Evolutionary conservation across 2,888 invertebrate species (phyloP), one percentile per base, ranked within the genome.

Genomic region (Polydrusus cervinus): DNA sequence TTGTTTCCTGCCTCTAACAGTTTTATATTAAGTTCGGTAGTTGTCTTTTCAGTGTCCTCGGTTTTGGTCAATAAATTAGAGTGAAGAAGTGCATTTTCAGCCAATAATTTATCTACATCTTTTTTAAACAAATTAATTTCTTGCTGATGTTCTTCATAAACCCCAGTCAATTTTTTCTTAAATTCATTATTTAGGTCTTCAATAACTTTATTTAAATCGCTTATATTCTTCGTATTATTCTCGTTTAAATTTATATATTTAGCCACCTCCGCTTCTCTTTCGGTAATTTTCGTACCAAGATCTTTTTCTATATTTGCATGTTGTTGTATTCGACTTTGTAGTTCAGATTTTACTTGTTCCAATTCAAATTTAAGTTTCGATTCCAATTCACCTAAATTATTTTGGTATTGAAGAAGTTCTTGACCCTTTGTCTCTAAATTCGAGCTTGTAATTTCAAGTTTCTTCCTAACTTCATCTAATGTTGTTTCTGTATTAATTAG

Each of bases 231-330:
- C 11, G 30, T 14, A 40, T 80, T 76, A 57, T 78, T 75, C 13
- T 71, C 66, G 30, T 83, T 78, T 25, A 64, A 89, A 79, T 82
- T 89, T 88, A 86, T 85, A 9, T 90, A 85, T 67, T 88, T 86
- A 79, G 88, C 87, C 18, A 89, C 87, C 80, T 91, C 89, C 71
- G 82, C 80, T 55, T 84, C 82, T 14, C 87, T 81, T 75, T 87
- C 83, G 13, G 81, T 79, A 49, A 79, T 53, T 53, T 80, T 70
- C 72, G 84, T 5, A 9, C 65, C 34, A 10, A 89, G 87, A 79
- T 91, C 89, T 74, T 82, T 80, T 40, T 64, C 51, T 1, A 57
- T 13, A 25, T 60, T 53, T 20, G 30, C 43, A 0, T 30, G 34
- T 62, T 83, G 81, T 13, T 87, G 79, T 71, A 86, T 82, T 14